These are phyloP conservation scores for Drosophila mulleri DNA, from an alignment of 2,888 invertebrate genomes.

Conservation along the genomic window DNA sequence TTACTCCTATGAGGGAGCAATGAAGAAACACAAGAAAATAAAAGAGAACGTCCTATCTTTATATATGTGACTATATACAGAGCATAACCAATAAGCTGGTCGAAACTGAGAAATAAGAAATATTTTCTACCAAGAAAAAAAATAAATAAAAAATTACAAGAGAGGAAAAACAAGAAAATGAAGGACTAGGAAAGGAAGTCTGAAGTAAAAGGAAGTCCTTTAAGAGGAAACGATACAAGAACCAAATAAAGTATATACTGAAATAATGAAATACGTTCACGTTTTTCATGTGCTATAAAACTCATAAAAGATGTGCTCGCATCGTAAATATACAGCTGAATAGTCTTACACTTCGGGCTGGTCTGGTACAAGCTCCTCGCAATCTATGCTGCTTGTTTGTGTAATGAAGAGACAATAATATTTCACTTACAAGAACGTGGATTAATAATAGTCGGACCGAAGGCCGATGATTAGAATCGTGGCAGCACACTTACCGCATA, in stretches of 20 bases:
- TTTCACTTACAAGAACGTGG: not conserved
- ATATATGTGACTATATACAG: too few relatives aligned
- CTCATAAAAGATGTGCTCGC: not conserved
- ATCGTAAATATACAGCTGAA: not conserved
- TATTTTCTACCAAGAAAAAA: too few relatives aligned
- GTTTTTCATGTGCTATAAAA: too few relatives aligned
- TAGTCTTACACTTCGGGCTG: conserved; percentile 71
- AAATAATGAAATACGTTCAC: not conserved
- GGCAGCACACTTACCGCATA: conserved; percentile 71
- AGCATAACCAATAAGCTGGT: not conserved
- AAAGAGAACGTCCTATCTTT: not conserved
- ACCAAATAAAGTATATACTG: not conserved
- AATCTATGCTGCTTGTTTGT: conserved; percentile 54
- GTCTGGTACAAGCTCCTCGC: conserved; percentile 54
- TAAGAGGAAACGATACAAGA: not conserved
- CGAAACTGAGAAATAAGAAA: not conserved
- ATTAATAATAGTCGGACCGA: too few relatives aligned
- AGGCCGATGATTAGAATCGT: too few relatives aligned
- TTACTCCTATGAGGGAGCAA: not conserved
- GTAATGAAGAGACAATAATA: not conserved
- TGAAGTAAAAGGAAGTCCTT: not conserved
- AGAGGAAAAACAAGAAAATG: not conserved
- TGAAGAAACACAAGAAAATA: not conserved
- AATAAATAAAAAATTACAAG: too few relatives aligned
- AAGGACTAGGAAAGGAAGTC: not conserved